phyloP scores from a whole-genome alignment of 2,888 invertebrate species.

The Platypus cylindrus region DNA sequence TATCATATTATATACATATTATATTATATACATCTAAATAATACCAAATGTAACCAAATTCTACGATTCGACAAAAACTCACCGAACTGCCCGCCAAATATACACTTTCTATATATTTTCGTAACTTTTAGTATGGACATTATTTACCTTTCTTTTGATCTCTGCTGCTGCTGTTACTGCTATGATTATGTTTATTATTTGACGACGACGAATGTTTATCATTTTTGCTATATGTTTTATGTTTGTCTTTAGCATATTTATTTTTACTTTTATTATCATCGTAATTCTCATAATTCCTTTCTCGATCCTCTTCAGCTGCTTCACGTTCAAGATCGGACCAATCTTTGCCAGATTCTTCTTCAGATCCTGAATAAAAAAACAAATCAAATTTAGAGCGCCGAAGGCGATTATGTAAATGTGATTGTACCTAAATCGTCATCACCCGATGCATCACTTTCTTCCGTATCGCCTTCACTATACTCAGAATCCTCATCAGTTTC shows the following conservation, averaged over 20 bases:
- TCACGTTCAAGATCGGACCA: constrained; percentile 98
- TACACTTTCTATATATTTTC: no score
- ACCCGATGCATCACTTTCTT: constrained; percentile 39
- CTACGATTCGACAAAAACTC: no score
- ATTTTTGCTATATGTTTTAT: constrained; percentile 28
- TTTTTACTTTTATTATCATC: constrained; percentile 18
- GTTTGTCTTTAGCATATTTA: constrained; percentile 18
- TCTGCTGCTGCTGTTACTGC: constrained; percentile 13
- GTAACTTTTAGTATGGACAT: background rate
- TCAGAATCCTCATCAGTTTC: constrained; percentile 82
- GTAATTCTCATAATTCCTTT: constrained; percentile 42
- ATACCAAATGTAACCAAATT: no score
- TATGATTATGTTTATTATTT: constrained; percentile 14
- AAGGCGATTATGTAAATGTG: constrained; percentile 4
- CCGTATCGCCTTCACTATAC: constrained; percentile 75
- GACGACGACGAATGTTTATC: constrained; percentile 18
- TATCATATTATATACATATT: no score
- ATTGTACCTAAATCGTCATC: constrained; percentile 20
- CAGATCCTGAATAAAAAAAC: constrained; percentile 42
- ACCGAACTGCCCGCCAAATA: no score
- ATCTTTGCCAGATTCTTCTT: constrained; percentile 97
- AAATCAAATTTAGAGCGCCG: no score
- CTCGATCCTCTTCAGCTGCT: constrained; percentile 76
- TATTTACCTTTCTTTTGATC: constrained; percentile 13
- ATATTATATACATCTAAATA: no score